Evolutionary conservation across 2,113 vertebrate genomes (phyloP), one percentile per base, ranked within the genome.

Genomic region (Tragelaphus imberbis): DNA sequence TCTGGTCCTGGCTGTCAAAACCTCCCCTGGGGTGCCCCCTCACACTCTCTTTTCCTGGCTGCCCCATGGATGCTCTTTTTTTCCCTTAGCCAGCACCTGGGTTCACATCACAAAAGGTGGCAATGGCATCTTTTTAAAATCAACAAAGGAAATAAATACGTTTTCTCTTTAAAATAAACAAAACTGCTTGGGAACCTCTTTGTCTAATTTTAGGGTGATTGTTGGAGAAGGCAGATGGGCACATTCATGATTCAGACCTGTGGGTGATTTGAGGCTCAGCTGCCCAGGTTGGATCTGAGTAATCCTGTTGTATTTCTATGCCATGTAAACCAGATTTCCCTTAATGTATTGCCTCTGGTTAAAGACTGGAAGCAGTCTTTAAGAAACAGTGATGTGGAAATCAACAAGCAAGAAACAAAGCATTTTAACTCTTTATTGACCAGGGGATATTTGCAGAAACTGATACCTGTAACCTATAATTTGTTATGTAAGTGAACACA

Each of bases 121-220:
- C 33, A 84, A 89, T 4, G 5, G 19, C 28, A 27, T 55, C 55
- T 40, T 94, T 44, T 68, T 49, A 21, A 33, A 79, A 71, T 12
- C 51, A 61, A 49, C n/a, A 33, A 40, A 86, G 25, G 65, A 87
- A 56, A 59, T 40, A 79, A 90, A 71, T 36, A 47, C 1, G 3
- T 87, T 61, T 84, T 97, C 33, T 91, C 71, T 96, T 55, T 87
- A 59, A 85, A 96, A 47, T 65, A 75, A 82, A 61, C 30, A 68
- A 12, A 89, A 47, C 84, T 47, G 4, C 44, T 36, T 40, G 3
- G 63, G n/a, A n/a, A 53, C 12, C 36, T 61, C 47, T 71, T 53
- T 53, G 51, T 44, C 49, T 15, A 7, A 51, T 55, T 56, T 58
- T 17, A 25, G 12, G 7, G n/a, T 1, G 19, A 85, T 77, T 36